Conservation (phyloP, 2,888 invertebrate genomes). For the Oxytorus armatus region DNA sequence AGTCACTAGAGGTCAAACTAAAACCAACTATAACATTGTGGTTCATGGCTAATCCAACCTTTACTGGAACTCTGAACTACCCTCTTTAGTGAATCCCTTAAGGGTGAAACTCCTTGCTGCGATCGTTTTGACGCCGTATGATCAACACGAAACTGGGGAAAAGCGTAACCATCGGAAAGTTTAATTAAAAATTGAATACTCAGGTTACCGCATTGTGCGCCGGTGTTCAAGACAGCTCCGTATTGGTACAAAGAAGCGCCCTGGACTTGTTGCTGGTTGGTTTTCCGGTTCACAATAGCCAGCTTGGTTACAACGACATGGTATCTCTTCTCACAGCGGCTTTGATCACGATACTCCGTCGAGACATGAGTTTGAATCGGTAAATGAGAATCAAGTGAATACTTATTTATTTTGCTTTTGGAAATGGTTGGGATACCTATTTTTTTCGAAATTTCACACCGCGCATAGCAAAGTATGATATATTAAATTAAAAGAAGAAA, state of each 20-base stretch:
- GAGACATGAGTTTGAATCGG: conserved; percentile 96
- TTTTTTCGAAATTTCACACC: background rate
- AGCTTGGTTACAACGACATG: conserved; percentile 89
- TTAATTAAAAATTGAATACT: conserved; percentile 57
- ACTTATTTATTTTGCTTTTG: background rate
- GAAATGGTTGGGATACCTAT: background rate
- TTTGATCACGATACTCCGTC: conserved; percentile 90
- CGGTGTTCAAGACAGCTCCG: conserved; percentile 91
- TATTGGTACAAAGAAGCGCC: conserved; percentile 93
- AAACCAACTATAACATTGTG: no score
- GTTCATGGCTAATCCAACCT: no score
- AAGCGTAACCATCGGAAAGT: background rate
- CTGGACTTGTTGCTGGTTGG: conserved; percentile 93
- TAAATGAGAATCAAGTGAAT: conserved; percentile 73
- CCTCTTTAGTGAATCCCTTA: no score
- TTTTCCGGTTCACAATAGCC: conserved; percentile 93
- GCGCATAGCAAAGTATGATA: background rate
- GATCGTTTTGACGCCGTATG: no score
- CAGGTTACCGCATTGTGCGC: conserved; percentile 91
- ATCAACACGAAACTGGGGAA: conserved; percentile 19
- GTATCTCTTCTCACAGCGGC: conserved; percentile 90
- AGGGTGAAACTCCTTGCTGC: no score
- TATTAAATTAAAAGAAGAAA: background rate
- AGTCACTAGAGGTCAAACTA: no score
- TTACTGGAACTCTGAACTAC: no score